phyloP scores from a whole-genome alignment of 2,113 vertebrate species.

The Brachyistius frenatus region DNA sequence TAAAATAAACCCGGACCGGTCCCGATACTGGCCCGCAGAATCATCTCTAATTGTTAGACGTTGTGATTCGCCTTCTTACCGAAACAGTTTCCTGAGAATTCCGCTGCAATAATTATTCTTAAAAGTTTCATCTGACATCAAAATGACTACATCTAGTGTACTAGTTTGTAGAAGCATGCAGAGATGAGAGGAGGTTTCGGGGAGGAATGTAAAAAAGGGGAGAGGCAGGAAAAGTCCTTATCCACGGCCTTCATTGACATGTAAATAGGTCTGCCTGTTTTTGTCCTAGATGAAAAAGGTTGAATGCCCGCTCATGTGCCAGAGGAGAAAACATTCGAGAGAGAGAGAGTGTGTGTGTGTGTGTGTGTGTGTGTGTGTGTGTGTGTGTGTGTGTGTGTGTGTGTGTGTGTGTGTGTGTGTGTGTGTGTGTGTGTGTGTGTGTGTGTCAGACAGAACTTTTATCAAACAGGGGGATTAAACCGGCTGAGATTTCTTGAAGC shows the following conservation, averaged over 20 bases:
- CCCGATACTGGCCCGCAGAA: no score
- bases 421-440: background rate
- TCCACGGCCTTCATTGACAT: conserved; percentile 61
- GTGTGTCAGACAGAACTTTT: conserved; percentile 7
- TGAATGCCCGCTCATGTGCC: conserved; percentile 43
- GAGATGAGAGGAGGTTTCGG: conserved; percentile 23
- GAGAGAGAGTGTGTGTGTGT: background rate
- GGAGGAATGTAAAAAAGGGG: conserved; percentile 16
- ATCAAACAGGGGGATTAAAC: conserved; percentile 14
- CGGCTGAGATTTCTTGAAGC: conserved; percentile 11
- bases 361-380: conserved; percentile 1
- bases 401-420: background rate
- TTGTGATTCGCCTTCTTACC: no score
- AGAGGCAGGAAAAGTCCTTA: conserved; percentile 25
- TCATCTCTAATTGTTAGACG: no score
- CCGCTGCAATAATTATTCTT: background rate
- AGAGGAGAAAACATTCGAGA: conserved; percentile 35
- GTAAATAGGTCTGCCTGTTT: conserved; percentile 71
- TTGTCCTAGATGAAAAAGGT: conserved; percentile 67
- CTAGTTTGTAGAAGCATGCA: conserved; percentile 2
- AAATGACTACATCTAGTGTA: conserved; percentile 24
- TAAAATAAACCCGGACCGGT: no score
- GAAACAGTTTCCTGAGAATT: background rate
- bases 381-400: conserved; percentile 1
- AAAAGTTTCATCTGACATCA: background rate